Conservation (phyloP, 1,140 invertebrate species). For the Heliconius eleuchia region DNA sequence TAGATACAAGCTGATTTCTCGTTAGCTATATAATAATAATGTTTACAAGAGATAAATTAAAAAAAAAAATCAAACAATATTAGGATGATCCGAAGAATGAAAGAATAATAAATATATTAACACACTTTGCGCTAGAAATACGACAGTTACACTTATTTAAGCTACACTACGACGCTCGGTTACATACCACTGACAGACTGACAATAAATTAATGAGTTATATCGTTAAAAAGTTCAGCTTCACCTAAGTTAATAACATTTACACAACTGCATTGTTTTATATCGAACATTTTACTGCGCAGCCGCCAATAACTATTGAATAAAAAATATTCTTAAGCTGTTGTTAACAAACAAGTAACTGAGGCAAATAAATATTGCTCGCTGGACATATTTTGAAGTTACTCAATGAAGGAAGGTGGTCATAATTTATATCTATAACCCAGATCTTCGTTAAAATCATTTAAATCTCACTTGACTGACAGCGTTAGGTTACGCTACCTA, state of each 20-base stretch:
- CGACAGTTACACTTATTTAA: slow-evolving; percentile 75
- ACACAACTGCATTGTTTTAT: slow-evolving; percentile 24
- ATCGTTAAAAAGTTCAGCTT: slow-evolving; percentile 41
- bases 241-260: slow-evolving; percentile 34
- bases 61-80: slow-evolving; percentile 52
- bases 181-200: slow-evolving; percentile 48
- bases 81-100: slow-evolving; percentile 47
- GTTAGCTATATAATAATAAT: slow-evolving; percentile 46
- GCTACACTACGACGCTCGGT: slow-evolving; percentile 61
- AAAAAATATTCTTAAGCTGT: background rate
- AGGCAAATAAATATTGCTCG: background rate
- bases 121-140: slow-evolving; percentile 73
- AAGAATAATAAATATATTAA: slow-evolving; percentile 53
- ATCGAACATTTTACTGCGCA: slow-evolving; percentile 35
- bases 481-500: too few species aligned
- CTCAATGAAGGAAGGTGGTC: background rate
- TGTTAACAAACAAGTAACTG: background rate
- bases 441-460: too few species aligned
- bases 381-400: background rate
- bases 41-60: slow-evolving; percentile 58
- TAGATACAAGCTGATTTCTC: slow-evolving; percentile 38
- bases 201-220: slow-evolving; percentile 64
- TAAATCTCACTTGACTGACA: too few species aligned
- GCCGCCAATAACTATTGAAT: slow-evolving; percentile 13
- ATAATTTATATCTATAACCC: too few species aligned